phyloP scores from a whole-genome alignment of 2,113 vertebrate genomes.

The Myrmecobius fasciatus region DNA sequence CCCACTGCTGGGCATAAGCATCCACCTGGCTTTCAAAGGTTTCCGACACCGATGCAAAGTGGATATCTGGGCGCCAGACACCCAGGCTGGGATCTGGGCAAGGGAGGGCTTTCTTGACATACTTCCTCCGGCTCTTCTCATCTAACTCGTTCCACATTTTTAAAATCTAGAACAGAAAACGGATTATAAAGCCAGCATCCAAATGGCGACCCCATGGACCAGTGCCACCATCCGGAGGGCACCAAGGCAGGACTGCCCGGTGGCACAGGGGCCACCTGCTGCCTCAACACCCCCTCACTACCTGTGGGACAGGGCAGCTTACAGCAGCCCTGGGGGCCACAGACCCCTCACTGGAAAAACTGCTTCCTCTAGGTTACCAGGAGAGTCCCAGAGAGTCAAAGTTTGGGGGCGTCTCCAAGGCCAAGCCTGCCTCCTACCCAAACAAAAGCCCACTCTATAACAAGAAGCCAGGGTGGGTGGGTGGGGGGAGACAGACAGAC shows the following conservation, averaged over 20 bases:
- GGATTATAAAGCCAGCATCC: not conserved
- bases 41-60: conserved; percentile 95
- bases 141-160: conserved; percentile 90
- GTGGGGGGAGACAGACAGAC: no score
- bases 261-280: no score
- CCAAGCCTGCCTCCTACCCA: no score
- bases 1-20: conserved; percentile 83
- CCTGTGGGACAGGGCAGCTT: not conserved
- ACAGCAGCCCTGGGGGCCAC: not conserved
- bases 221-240: not conserved
- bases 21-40: conserved; percentile 89
- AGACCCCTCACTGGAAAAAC: not conserved
- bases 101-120: conserved; percentile 85
- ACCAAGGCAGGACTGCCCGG: not conserved
- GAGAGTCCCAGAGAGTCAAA: not conserved
- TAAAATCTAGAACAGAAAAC: conserved; percentile 83
- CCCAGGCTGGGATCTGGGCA: conserved; percentile 93
- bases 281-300: not conserved
- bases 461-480: not conserved
- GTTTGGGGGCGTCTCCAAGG: not conserved
- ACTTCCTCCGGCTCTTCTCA: conserved; percentile 85
- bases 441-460: no score
- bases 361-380: not conserved
- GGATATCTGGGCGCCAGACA: conserved; percentile 89
- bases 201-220: not conserved